Evolutionary conservation across 2,888 invertebrate species (phyloP).

Genomic region (Branchellion lobata): DNA sequence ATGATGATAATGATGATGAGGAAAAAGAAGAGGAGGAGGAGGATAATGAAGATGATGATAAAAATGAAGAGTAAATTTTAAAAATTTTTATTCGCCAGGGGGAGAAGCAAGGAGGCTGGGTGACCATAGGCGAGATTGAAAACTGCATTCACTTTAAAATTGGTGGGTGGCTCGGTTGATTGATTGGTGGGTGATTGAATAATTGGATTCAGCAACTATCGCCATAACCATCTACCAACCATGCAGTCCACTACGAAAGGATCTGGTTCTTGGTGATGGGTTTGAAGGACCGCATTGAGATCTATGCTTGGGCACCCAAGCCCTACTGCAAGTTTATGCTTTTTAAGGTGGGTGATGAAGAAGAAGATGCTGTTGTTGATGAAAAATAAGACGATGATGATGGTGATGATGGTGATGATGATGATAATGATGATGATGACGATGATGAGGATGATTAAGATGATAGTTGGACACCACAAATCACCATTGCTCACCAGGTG

Average conservation of each 20-base stretch:
- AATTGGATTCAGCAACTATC: too few species aligned
- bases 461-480: not conserved
- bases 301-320: conserved; percentile 46
- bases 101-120: conserved; percentile 38
- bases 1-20: too few species aligned
- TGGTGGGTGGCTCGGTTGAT: conserved; percentile 3
- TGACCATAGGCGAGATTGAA: conserved; percentile 39
- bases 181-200: too few species aligned
- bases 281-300: conserved; percentile 42
- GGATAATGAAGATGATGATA: too few species aligned
- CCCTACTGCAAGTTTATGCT: conserved; percentile 46
- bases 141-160: conserved; percentile 45
- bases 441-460: too few species aligned
- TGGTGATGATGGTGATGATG: too few species aligned
- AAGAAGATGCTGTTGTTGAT: too few species aligned
- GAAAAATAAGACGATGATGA: too few species aligned
- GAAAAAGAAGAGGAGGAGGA: too few species aligned
- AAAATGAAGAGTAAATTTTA: too few species aligned
- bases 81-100: not conserved
- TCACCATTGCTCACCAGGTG: too few species aligned
- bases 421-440: too few species aligned
- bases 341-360: conserved; percentile 45
- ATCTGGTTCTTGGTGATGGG: conserved; percentile 45
- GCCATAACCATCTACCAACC: not conserved
- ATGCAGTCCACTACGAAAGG: conserved; percentile 42